Conservation (phyloP, 2,797 vertebrate species). For the Anas georgica region DNA sequence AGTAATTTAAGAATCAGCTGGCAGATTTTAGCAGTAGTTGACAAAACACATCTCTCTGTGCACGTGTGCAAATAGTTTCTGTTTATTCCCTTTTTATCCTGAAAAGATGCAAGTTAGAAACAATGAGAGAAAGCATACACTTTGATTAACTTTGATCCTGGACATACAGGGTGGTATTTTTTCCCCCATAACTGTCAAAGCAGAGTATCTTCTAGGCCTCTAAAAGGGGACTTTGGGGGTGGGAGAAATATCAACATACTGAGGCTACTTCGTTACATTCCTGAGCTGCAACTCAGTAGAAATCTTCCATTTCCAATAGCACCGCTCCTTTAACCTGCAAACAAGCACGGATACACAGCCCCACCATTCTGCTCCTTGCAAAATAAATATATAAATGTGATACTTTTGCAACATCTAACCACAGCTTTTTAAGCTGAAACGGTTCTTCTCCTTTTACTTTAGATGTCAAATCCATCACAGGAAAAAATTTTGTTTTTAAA, state of each 20-base stretch:
- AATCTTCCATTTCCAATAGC: constrained; percentile 21
- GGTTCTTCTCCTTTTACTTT: constrained; percentile 65
- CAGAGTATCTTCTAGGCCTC: neutral
- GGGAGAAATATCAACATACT: neutral
- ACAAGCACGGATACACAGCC: constrained; percentile 22
- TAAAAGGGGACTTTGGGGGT: accelerated
- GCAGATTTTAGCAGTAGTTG: neutral
- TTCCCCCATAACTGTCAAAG: neutral
- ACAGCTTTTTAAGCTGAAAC: constrained; percentile 69
- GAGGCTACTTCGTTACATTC: neutral
- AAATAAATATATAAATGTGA: constrained; percentile 55
- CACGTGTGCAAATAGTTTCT: neutral
- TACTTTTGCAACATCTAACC: constrained; percentile 55
- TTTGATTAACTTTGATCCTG: constrained; percentile 5
- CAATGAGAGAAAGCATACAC: neutral
- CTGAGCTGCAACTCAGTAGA: neutral
- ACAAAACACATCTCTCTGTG: neutral
- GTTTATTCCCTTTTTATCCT: neutral
- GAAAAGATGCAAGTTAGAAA: neutral
- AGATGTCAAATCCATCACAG: constrained; percentile 69
- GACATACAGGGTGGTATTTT: neutral
- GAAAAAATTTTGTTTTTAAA: constrained; percentile 74
- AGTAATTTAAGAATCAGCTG: neutral
- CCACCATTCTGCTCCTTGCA: neutral
- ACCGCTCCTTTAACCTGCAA: neutral